A percentile compares a stretch with the other conserved stretches of the same genome.
These are phyloP conservation scores for Leptinotarsa peninsularis DNA, from an alignment of 2,888 invertebrate species.

Conservation along the genomic window DNA sequence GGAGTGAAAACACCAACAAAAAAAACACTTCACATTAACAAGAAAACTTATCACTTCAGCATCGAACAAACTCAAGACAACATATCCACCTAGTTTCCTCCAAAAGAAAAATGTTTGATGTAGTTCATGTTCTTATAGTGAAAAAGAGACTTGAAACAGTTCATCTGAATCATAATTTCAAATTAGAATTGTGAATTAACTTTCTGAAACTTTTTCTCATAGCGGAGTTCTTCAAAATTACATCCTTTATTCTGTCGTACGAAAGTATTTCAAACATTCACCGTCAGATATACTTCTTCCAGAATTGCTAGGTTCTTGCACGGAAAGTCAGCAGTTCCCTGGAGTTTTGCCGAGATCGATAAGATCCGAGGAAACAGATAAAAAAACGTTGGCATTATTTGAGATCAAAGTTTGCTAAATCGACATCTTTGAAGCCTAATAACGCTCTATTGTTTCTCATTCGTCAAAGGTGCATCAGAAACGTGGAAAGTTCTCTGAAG, in stretches of 20 bases:
- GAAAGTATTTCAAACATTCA: slow-evolving; percentile 3
- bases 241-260: slow-evolving; percentile 5
- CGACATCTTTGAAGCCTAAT: slow-evolving; percentile 41
- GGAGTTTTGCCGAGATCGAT: slow-evolving; percentile 14
- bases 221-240: slow-evolving; percentile 1
- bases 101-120: too few relatives aligned
- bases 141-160: background rate
- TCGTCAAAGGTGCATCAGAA: slow-evolving; percentile 35
- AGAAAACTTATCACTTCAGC: too few relatives aligned
- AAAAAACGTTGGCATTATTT: slow-evolving; percentile 38
- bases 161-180: slow-evolving; percentile 1
- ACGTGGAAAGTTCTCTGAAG: slow-evolving; percentile 24
- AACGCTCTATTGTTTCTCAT: slow-evolving; percentile 41
- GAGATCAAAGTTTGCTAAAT: slow-evolving; percentile 43
- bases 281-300: background rate
- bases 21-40: too few relatives aligned
- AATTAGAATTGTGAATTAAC: slow-evolving; percentile 12
- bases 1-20: too few relatives aligned
- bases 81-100: too few relatives aligned
- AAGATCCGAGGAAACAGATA: slow-evolving; percentile 18
- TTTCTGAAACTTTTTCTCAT: background rate
- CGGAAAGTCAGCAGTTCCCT: slow-evolving; percentile 12
- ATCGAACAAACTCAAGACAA: too few relatives aligned
- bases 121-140: background rate
- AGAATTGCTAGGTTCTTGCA: background rate